A percentile compares a stretch with the other conserved stretches of the same genome.
Conservation (phyloP, 2,797 vertebrate genomes). For the Ciconia nigra region DNA sequence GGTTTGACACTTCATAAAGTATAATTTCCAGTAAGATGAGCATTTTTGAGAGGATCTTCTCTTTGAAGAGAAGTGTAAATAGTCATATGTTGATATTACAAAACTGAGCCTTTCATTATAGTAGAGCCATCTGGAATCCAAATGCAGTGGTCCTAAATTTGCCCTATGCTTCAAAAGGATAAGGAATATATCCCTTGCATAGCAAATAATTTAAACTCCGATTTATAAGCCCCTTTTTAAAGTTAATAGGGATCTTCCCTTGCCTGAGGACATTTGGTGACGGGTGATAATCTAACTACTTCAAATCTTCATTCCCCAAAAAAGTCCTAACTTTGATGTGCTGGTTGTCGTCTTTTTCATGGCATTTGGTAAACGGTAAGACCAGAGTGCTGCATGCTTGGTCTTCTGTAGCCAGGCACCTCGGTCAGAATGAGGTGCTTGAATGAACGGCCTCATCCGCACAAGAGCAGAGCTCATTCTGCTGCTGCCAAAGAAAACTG, state of each 20-base stretch:
- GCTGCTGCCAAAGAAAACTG: not conserved
- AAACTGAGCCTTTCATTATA: not conserved
- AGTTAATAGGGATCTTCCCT: not conserved
- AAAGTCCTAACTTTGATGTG: not conserved
- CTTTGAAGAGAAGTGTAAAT: not conserved
- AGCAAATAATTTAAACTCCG: not conserved
- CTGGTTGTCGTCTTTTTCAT: not conserved
- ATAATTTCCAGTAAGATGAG: not conserved
- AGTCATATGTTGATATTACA: not conserved
- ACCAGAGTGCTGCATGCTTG: fast-evolving
- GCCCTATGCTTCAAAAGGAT: not conserved
- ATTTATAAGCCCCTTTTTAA: not conserved
- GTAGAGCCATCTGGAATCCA: not conserved
- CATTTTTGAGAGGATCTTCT: not conserved
- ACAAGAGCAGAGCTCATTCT: not conserved
- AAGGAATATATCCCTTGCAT: not conserved
- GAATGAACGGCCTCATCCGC: fast-evolving
- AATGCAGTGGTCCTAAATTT: not conserved
- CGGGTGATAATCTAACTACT: not conserved
- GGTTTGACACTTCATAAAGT: not conserved
- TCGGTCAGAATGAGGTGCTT: not conserved
- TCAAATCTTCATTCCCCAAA: not conserved
- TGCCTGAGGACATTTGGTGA: not conserved
- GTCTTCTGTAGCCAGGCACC: not conserved
- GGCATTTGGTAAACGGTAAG: not conserved